phyloP scores from a whole-genome alignment of 2,888 invertebrate species.

The Drosophila nigritarsus region DNA sequence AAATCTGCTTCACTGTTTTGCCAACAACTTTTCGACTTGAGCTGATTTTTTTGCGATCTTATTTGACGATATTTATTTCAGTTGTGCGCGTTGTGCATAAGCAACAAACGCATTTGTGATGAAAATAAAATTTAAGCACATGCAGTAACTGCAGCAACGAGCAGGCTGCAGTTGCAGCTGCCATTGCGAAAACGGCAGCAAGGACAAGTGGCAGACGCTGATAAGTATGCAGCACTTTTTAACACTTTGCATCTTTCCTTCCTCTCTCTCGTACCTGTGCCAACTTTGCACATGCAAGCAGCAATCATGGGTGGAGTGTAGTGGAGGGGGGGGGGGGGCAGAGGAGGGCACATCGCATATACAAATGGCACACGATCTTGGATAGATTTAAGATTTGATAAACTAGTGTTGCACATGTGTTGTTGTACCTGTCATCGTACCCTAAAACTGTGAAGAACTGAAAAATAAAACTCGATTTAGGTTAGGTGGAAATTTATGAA shows the following conservation, averaged over 20 bases:
- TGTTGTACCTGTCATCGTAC: neutral
- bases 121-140: constrained; percentile 69
- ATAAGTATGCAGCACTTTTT: constrained; percentile 73
- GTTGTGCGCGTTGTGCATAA: constrained; percentile 58
- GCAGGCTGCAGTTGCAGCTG: constrained; percentile 4
- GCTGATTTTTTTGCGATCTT: constrained; percentile 14
- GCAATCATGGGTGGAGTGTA: neutral
- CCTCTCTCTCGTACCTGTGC: neutral
- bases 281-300: neutral
- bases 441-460: neutral
- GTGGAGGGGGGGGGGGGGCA: neutral
- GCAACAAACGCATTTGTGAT: constrained; percentile 67
- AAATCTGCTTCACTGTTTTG: neutral
- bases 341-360: neutral
- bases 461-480: neutral
- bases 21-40: constrained; percentile 12
- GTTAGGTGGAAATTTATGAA: neutral
- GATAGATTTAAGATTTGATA: constrained; percentile 26
- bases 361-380: constrained; percentile 14
- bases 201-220: constrained; percentile 69
- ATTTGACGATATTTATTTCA: constrained; percentile 46
- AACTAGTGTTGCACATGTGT: constrained; percentile 15
- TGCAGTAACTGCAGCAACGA: constrained; percentile 21
- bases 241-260: constrained; percentile 23
- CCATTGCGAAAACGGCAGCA: constrained; percentile 39